Base-by-base conservation (phyloP, 2,888 invertebrate species). In the Hyles lineata region DNA sequence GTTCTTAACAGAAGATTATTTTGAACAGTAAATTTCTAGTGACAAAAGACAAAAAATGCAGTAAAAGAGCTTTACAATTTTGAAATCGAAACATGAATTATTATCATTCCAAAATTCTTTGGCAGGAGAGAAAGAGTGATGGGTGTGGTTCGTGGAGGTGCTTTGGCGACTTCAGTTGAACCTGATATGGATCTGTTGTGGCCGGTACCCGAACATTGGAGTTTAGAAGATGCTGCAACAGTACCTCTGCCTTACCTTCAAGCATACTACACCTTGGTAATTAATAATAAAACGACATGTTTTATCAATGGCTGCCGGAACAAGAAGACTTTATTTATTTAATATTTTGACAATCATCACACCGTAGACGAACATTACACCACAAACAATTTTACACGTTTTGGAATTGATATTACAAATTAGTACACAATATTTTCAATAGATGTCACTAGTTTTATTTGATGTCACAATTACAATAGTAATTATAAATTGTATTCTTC, bases 191-290 rank as follows among this genome's bases (percentile, higher is more conserved):
- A 62, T 19, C 8, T 62, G 6, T 7, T 62, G n/a, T 97, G 97
- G 97, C 89, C 95, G 9, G 90, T 97, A 8, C 97, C 97, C 0
- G 91, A 95, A 2, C 78, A 89, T 9, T 97, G 96, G 96, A 92
- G 93, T 1, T 82, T 97, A 29, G 95, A 96, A 81, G 96, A 97
- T 77, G 97, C 96, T 2, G 96, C 96, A 2, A 96, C 96, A 0
- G 95, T 97, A 1, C 97, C 97, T 0, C 95, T 96, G 59, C 96
- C 96, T 0, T 97, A 97, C 80, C 89, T 90, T 25, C 94, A 96
- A 0, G 93, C 92, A 0, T 93, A 72, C 35, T 81, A 82, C 61
- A 79, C 81, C 29, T 82, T 29, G 29, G 29, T 29, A 29, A 2
- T 29, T 29, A n/a, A n/a, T n/a, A n/a, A n/a, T n/a, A n/a, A n/a